These are phyloP conservation scores for Cylindroiulus punctatus DNA, from an alignment of 2,888 invertebrate genomes.

Conservation along the genomic window DNA sequence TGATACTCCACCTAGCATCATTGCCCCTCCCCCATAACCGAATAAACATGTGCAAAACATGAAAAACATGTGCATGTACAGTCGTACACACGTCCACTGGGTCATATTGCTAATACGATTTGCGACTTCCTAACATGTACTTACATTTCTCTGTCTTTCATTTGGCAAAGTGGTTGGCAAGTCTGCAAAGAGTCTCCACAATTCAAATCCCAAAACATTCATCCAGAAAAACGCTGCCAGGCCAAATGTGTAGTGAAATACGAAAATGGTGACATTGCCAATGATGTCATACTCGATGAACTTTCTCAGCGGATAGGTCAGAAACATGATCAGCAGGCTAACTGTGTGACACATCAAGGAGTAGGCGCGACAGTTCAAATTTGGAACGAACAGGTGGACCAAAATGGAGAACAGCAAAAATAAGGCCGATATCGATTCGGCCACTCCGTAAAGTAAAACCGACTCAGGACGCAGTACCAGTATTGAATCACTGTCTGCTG, in stretches of 20 bases:
- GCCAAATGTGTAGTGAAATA: background rate
- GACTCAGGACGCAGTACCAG: background rate
- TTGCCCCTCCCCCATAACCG: too few species aligned
- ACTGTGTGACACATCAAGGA: constrained; percentile 45
- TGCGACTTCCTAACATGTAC: too few species aligned
- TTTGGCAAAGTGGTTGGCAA: background rate
- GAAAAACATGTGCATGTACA: too few species aligned
- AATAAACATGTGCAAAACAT: too few species aligned
- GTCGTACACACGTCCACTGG: too few species aligned
- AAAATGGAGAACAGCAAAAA: constrained; percentile 37
- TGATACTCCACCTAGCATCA: too few species aligned
- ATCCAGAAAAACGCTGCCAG: constrained; percentile 54
- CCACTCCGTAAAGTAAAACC: background rate
- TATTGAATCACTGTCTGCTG: background rate
- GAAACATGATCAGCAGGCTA: constrained; percentile 49
- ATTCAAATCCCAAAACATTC: constrained; percentile 51
- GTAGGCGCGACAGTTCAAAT: constrained; percentile 44
- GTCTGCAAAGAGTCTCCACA: constrained; percentile 51
- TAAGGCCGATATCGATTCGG: constrained; percentile 46
- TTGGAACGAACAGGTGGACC: constrained; percentile 45
- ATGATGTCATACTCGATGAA: background rate
- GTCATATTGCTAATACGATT: too few species aligned
- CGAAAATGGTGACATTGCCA: constrained; percentile 33
- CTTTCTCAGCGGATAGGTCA: constrained; percentile 39
- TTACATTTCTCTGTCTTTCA: background rate